Conservation (phyloP, 2,797 vertebrate species). For the Esox lucius region DNA sequence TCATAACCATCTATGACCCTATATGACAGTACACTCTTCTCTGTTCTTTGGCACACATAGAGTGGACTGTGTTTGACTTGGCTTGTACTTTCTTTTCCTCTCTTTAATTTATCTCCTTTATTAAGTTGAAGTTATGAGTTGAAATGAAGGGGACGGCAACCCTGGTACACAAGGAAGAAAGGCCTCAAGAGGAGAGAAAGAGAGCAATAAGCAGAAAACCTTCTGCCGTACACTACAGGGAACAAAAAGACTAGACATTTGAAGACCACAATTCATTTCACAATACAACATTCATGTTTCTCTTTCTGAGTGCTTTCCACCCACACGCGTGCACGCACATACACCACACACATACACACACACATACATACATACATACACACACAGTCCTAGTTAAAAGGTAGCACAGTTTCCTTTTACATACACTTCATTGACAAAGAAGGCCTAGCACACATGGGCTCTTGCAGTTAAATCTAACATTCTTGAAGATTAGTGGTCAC, state of each 20-base stretch:
- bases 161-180: constrained; percentile 16
- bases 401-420: not conserved
- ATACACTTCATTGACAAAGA: constrained; percentile 2
- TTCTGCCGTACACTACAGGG: not conserved
- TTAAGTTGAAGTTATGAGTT: not conserved
- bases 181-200: constrained; percentile 1
- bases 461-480: not conserved
- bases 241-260: constrained; percentile 18
- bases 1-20: not conserved
- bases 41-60: constrained; percentile 27
- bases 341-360: not conserved
- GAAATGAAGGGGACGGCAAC: not conserved
- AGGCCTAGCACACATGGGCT: constrained; percentile 7
- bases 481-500: constrained; percentile 13
- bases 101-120: not conserved
- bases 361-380: not conserved
- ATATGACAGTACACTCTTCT: not conserved
- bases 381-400: not conserved
- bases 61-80: not conserved
- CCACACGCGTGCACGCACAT: not conserved
- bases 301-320: constrained; percentile 7
- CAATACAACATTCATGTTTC: constrained; percentile 31
- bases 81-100: not conserved
- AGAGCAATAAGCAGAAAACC: not conserved
- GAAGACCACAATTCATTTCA: constrained; percentile 20